Evolutionary conservation across 2,797 vertebrate genomes (phyloP).

Genomic region (Pipistrellus nathusii): DNA sequence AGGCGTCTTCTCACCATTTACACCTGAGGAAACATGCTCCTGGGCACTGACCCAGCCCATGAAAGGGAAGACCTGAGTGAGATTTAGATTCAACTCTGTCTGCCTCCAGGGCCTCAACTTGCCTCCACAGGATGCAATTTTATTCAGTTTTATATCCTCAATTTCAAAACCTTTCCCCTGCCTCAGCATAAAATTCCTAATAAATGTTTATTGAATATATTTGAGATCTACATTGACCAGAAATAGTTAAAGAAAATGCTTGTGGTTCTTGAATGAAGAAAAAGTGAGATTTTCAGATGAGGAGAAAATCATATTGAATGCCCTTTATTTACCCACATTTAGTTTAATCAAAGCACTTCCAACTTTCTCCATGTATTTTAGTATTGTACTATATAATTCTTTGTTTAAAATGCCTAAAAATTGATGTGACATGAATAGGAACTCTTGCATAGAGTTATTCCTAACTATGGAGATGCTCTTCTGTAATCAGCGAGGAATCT

Average conservation of each 20-base stretch:
- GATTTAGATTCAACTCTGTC: neutral
- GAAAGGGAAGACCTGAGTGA: neutral
- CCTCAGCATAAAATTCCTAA: neutral
- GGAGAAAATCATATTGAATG: neutral
- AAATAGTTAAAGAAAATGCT: neutral
- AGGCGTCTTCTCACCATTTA: neutral
- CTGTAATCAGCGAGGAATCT: constrained; percentile 60
- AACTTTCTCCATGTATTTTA: neutral
- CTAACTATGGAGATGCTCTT: constrained; percentile 72
- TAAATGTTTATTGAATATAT: constrained; percentile 9
- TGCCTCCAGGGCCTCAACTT: neutral
- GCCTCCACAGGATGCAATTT: neutral
- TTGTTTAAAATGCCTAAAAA: constrained; percentile 11
- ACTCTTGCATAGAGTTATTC: constrained; percentile 34
- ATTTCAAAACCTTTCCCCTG: neutral
- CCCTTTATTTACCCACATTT: neutral
- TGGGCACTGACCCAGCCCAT: neutral
- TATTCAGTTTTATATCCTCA: neutral
- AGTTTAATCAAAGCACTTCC: neutral
- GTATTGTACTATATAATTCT: neutral
- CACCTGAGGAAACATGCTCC: neutral
- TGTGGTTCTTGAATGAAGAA: constrained; percentile 24
- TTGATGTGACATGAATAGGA: neutral
- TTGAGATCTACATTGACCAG: neutral
- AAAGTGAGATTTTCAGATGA: neutral